Evolutionary conservation across 2,797 vertebrate genomes (phyloP), one percentile per base, ranked within the genome.

Genomic region (Menidia menidia): DNA sequence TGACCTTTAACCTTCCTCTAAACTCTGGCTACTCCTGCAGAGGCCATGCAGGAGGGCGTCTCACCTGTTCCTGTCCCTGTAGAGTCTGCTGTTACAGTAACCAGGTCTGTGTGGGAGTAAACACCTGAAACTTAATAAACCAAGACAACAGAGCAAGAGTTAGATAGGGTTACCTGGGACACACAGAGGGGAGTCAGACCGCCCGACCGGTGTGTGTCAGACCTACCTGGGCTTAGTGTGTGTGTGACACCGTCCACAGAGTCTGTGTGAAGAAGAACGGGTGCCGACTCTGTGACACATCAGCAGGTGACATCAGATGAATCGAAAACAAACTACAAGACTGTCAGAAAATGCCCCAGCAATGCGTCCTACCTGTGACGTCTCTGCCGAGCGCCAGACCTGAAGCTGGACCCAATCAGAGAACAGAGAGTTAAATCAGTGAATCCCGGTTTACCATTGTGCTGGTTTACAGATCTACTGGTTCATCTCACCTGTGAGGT

Each of bases 321-420:
- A 14, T 16, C 13, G 25, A 9, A 53, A 15, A 41, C 4, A 33
- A 56, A 47, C 4, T 42, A 2, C 3, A 4, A 19, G 4, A 25
- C 19, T 44, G 3, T 32, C 3, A n/a, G 2, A 6, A 53, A 25
- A 14, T 18, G 30, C 32, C 39, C 33, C 19, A 19, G 61, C 44
- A 65, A 43, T 1, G n/a, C 13, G 52, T 41, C 30, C 62, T 72
- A 93, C 93, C 90, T 89, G 91, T 93, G 71, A 87, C 75, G 35
- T 88, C 81, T 67, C 56, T 75, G 1, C 79, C 50, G 4, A 77
- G 54, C 42, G 75, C 87, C 41, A 73, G 63, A 66, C 73, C 64
- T 44, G 84, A 80, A 31, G 78, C 88, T 91, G 70, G 33, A 77
- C 58, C 50, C 51, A 66, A 80, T 60, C 55, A 83, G 77, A 88